Base-by-base conservation (phyloP, 1,140 invertebrate genomes). In the Tetraneura akinire region DNA sequence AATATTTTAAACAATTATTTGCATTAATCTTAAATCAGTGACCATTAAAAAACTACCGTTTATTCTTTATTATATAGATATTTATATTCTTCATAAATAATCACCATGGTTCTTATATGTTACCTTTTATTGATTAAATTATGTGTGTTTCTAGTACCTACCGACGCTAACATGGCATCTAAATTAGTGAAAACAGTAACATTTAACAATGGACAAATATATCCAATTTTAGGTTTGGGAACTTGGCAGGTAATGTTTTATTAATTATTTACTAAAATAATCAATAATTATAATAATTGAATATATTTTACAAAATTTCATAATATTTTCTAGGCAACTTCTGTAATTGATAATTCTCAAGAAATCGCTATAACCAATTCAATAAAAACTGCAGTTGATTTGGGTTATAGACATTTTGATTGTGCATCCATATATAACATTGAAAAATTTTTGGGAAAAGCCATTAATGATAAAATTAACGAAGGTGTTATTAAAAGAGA, bases 381-480 rank as follows among this genome's bases (percentile, higher is more conserved):
- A 13, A 89, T 93, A 0, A 90, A 90, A 83, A 87, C 87, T 82
- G 92, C 89, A 0, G 89, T 93, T 74, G 89, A 92, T 64, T 83
- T 87, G 23, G 92, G 92, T 1, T 93, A 93, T 83, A 87, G 91
- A 9, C 89, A 90, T 81, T 89, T 93, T 80, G 92, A 93, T 83
- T 90, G 90, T 37, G 92, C 92, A 16, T 86, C 87, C 47, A 84
- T 90, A 5, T 92, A 92, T 83, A 84, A 87, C 57, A 97, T 96
- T 85, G 95, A 98, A 85, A 87, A 88, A 47, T 93, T 94, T 86
- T 90, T 97, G 26, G 96, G 95, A 1, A 86, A 86, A 80, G 94
- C 90, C 0, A 87, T 97, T 4, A 87, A 89, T 42, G 89, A 90
- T n/a, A 91, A 92, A 83, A 89, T 97, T 60, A 85, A 86, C 0